These are phyloP conservation scores for Streptopelia turtur DNA, from an alignment of 2,797 vertebrate species.

Conservation along the genomic window DNA sequence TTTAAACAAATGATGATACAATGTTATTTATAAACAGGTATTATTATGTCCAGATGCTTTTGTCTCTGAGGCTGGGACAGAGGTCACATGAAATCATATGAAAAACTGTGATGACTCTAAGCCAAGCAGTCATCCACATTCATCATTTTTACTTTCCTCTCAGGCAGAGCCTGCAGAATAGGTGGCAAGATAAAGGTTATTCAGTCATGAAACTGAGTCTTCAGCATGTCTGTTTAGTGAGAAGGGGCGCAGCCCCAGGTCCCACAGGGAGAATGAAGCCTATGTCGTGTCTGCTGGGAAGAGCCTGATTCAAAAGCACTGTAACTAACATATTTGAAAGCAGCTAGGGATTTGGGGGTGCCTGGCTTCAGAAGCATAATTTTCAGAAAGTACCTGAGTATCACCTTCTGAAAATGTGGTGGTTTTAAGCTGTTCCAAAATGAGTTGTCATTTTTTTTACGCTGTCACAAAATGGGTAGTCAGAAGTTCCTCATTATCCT, in stretches of 20 bases:
- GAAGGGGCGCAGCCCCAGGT: background rate
- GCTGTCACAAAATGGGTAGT: background rate
- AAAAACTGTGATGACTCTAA: conserved; percentile 3
- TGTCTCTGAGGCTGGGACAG: conserved; percentile 18
- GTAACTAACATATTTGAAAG: background rate
- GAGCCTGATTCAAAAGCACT: background rate
- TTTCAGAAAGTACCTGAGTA: background rate
- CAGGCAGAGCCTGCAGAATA: background rate
- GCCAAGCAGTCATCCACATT: background rate
- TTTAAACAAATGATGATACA: conserved; percentile 66
- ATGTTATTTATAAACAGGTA: conserved; percentile 65
- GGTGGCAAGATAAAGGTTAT: background rate
- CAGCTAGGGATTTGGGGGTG: background rate
- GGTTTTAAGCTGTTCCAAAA: background rate
- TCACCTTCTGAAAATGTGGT: background rate
- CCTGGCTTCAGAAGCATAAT: background rate
- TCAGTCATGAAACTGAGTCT: background rate
- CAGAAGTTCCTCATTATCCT: background rate
- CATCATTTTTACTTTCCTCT: background rate
- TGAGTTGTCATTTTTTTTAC: background rate
- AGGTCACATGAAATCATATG: conserved; percentile 21
- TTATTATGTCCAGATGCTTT: conserved; percentile 65
- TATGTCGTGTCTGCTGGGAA: background rate
- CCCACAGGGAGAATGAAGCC: background rate
- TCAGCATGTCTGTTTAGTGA: background rate